Base-by-base conservation (phyloP, 2,888 invertebrate species). In the Siphonodentalium dalli region DNA sequence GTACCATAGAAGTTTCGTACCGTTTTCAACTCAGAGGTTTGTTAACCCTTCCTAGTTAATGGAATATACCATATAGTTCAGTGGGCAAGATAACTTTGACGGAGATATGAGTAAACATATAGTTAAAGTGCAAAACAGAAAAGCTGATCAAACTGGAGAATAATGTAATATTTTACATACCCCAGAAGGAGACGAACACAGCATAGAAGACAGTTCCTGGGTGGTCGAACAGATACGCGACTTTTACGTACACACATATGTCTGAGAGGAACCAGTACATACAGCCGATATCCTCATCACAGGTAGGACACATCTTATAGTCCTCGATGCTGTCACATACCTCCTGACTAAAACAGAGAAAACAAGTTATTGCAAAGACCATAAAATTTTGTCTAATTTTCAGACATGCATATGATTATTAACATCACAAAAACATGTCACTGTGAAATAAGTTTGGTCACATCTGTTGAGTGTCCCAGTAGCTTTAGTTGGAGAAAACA, bases 171-270 rank as follows among this genome's bases (percentile, higher is more conserved):
- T 1, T 21, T 2, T 28, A 62, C 75, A 77, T 71, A 85, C 85
- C 84, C 85, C 85, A 85, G 68, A 85, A 84, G 5, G 85, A 84
- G 58, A 85, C 82, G 64, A 86, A 85, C 31, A 85, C 75, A 4
- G 85, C 83, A 61, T 84, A 86, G 68, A 85, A 83, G 24, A 86
- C 85, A 2, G 85, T 86, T n/a, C 84, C 85, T 3, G 85, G 84
- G 59, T 86, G 85, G 68, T 86, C 86, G 69, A 86, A 86, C 31
- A 86, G 76, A 68, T 85, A 85, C 11, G 84, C 79, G 4, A 86
- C 73, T 55, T 77, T 78, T 21, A 83, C 79, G 62, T 83, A 84
- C 23, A 83, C 74, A 71, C 86, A 86, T n/a, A 85, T 84, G 51
- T 85, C 84, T 21, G 83, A 82, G 20, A 86, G 76, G 61, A 82